These are phyloP conservation scores for Porites lutea DNA, from an alignment of 64 coral and sea anemone genomes.

Conservation along the genomic window DNA sequence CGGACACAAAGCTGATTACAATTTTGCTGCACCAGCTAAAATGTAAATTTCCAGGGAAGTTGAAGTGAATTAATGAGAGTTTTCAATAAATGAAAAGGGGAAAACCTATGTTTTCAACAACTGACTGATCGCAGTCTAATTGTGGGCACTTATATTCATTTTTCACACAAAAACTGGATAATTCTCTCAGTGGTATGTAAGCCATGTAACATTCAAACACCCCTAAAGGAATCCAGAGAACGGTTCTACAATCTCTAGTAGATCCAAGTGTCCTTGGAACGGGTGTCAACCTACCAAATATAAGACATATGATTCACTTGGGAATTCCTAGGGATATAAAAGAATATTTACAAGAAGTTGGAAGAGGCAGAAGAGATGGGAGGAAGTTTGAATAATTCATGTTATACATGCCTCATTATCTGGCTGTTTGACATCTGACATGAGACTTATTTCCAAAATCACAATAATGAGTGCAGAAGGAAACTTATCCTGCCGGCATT, in stretches of 20 bases:
- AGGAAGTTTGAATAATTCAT: not conserved
- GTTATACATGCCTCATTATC: not conserved
- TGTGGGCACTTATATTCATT: too few species aligned
- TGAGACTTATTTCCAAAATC: not conserved
- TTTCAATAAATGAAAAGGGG: too few species aligned
- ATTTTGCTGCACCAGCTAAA: too few species aligned
- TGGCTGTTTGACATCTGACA: conserved; percentile 1
- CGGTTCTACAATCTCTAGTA: not conserved
- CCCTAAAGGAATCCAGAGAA: too few species aligned
- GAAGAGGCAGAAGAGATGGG: conserved; percentile 42
- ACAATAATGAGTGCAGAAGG: not conserved
- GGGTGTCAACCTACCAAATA: conserved; percentile 54
- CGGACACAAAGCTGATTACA: too few species aligned
- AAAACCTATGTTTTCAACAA: too few species aligned
- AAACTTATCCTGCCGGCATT: not conserved
- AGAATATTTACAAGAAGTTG: conserved; percentile 41
- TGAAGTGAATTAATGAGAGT: too few species aligned
- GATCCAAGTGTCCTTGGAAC: conserved; percentile 42
- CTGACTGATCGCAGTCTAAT: too few species aligned
- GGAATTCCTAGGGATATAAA: conserved; percentile 15
- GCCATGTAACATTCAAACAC: too few species aligned
- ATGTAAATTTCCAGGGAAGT: too few species aligned
- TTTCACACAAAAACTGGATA: too few species aligned
- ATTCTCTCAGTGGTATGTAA: too few species aligned
- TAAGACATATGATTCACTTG: conserved; percentile 18